Percentiles rank a stretch among this genome's conserved stretches.
Evolutionary conservation across 2,113 vertebrate species (phyloP).

Genomic region (Gnathonemus echidnorhynchus): DNA sequence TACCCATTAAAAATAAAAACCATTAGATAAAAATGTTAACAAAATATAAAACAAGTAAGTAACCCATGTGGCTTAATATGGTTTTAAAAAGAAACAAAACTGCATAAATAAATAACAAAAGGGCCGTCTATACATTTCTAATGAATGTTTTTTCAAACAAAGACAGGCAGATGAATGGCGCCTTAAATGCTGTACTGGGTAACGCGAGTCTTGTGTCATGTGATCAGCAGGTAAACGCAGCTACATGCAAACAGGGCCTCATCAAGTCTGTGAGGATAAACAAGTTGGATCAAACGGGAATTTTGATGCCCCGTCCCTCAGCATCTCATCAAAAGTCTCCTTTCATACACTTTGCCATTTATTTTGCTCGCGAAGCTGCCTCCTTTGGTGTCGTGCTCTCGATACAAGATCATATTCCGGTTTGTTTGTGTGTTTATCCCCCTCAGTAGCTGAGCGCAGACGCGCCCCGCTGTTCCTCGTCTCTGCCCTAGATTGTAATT

Average conservation of each 20-base stretch:
- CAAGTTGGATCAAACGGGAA: conserved; percentile 3
- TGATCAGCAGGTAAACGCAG: neutral
- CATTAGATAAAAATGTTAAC: neutral
- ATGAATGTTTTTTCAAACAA: neutral
- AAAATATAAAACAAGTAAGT: neutral
- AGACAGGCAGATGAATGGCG: neutral
- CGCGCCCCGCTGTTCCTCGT: conserved; percentile 26
- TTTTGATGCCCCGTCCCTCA: neutral
- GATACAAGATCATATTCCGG: neutral
- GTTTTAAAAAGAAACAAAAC: neutral
- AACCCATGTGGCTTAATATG: neutral
- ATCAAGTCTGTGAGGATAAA: neutral
- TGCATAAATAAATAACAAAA: neutral
- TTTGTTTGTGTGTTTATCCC: conserved; percentile 26
- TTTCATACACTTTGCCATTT: conserved; percentile 4
- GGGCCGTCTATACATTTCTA: neutral
- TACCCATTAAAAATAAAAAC: neutral
- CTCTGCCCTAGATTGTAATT: conserved; percentile 34
- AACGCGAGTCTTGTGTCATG: neutral
- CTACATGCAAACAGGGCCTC: neutral
- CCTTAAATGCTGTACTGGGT: neutral
- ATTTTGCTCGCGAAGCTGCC: conserved; percentile 9
- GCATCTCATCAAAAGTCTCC: neutral
- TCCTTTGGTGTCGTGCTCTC: neutral
- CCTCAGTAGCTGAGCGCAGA: conserved; percentile 17